Base-by-base conservation (phyloP, 2,797 vertebrate species). In the Todus mexicanus region DNA sequence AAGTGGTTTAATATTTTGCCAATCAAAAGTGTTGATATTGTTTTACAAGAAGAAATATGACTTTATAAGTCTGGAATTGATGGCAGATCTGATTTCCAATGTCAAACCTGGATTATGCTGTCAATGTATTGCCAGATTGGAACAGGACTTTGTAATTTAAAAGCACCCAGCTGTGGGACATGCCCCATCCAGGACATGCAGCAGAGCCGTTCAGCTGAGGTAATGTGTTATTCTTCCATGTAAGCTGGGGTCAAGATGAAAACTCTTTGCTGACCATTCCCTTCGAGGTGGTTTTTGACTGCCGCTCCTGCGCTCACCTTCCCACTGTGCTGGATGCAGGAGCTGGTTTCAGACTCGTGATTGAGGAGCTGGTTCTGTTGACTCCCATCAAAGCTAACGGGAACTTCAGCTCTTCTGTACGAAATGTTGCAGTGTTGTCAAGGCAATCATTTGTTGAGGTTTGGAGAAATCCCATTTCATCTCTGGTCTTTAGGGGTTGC, bases 31-130 rank as follows among this genome's bases (percentile, higher is more conserved):
- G 75, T 79, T 77, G 82, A 40, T 94, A 71, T 35, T 84, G 51
- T 74, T 92, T 90, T 94, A 95, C 75, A 77, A 91, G 97, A 69
- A 96, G 95, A 96, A 97, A 97, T 88, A 65, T 92, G 95, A 97
- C 91, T 96, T 94, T 91, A 31, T 90, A 89, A 93, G 93, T 84
- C 94, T 96, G 97, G 97, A 94, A 95, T 81, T 90, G 96, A 93
- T 84, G 91, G 66, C 48, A 47, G 86, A 29, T 56, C 75, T 80
- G 75, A 72, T 87, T 88, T 80, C 81, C 73, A 85, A 78, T 42
- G 68, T 64, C 61, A 68, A 90, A 87, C 23, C 56, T 71, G 90
- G 92, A 50, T 78, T 23, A 4, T 38, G 85, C 56, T 66, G 84
- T 79, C 79, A 31, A 0, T 48, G 56, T 29, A 5, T 43, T 31